Percentiles rank a stretch among this genome's conserved stretches.
Evolutionary conservation across 2,888 invertebrate species (phyloP).

Genomic region (Branchellion lobata): DNA sequence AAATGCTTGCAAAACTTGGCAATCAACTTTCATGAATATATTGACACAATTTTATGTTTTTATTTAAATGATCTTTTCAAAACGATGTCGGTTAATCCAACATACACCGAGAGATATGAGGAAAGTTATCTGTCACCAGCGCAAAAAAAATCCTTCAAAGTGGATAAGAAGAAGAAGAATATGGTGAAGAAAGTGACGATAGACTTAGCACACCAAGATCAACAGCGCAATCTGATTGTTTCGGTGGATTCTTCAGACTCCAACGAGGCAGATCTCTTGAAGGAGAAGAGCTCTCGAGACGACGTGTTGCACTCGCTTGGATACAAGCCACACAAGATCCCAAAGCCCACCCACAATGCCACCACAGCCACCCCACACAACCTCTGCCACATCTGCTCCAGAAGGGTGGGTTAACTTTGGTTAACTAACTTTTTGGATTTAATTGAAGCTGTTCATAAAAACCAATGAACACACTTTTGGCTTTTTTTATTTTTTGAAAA

Average conservation of each 20-base stretch:
- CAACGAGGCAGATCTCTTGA: background rate
- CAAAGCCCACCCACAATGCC: background rate
- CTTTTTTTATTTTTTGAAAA: too few relatives aligned
- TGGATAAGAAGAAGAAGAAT: background rate
- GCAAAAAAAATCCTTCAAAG: background rate
- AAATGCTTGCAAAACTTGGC: too few relatives aligned
- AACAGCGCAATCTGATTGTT: background rate
- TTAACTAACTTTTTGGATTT: too few relatives aligned
- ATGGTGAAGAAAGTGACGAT: conserved; percentile 27
- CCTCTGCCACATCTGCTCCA: conserved; percentile 45
- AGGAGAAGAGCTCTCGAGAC: conserved; percentile 36
- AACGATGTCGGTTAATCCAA: background rate
- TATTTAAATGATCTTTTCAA: too few relatives aligned
- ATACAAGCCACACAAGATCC: conserved; percentile 38
- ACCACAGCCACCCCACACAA: conserved; percentile 17
- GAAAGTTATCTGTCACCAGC: conserved; percentile 15
- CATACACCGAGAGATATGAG: conserved; percentile 34
- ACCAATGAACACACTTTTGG: too few relatives aligned
- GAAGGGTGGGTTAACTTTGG: conserved; percentile 32
- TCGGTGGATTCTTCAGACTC: conserved; percentile 31
- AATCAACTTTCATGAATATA: too few relatives aligned
- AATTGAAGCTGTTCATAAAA: too few relatives aligned
- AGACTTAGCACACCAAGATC: background rate
- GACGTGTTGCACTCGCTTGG: conserved; percentile 45
- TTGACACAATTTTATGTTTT: too few relatives aligned